Evolutionary conservation across 1,140 invertebrate species (phyloP), one percentile per base, ranked within the genome.

Genomic region (Adelges cooleyi): DNA sequence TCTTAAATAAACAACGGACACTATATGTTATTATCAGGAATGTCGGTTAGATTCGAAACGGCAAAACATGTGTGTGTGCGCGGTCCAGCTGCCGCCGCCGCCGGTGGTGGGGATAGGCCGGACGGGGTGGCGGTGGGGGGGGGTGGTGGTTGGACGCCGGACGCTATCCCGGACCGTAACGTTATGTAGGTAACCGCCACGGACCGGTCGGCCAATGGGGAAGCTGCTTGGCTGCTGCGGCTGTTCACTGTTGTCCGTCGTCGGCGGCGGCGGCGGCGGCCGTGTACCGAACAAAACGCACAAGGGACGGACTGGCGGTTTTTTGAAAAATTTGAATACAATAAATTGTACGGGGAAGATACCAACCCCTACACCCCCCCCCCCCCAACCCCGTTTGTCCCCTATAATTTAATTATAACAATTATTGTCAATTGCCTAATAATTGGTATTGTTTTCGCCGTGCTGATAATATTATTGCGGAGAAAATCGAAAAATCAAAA

Each of bases 131-230:
- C 6, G 62, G 48, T 50, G 62, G 62, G 59, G 29, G 42, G 9
- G 40, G 29, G 13, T 13, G 42, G 27, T 17, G 44, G 33, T 9
- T 15, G 59, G 6, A 5, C 3, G 27, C 11, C 27, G 15, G n/a
- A 17, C 20, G n/a, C 5, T 5, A 22, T 48, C n/a, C n/a, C n/a
- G n/a, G n/a, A n/a, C n/a, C n/a, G 6, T 48, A 11, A 29, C 40
- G 10, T n/a, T n/a, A n/a, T n/a, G n/a, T n/a, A 59, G 54, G 54
- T 62, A 62, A 62, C 56, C 27, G 56, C 40, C 56, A 42, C 29
- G 29, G 6, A 25, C 27, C 33, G 46, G 46, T 8, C 11, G 62
- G 46, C 62, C 62, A 65, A 52, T 52, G 22, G 56, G n/a, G 56
- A 62, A 25, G 56, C 56, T 62, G 56, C 13, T 22, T 44, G 29